Base-by-base conservation (phyloP, 2,888 invertebrate species). In the Tromatobia lineatoria region DNA sequence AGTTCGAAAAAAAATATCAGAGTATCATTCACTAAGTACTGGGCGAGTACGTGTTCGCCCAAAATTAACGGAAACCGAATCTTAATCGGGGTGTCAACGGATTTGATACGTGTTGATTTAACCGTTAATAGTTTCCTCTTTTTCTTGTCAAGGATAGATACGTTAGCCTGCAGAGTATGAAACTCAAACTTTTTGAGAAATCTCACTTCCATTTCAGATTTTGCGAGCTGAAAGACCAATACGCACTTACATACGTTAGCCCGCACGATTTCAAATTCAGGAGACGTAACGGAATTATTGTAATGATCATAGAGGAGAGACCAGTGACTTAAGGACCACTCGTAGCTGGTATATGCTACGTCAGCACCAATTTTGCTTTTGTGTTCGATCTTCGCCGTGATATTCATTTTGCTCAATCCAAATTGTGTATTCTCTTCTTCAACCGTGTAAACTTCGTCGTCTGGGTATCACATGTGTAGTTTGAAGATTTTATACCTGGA, bases 281-380 rank as follows among this genome's bases (percentile, higher is more conserved):
- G 75, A 0, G 75, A 75, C 8, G 0, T 8, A 45, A 45, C 7
- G 11, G 4, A 4, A 1, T 38, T 8, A 0, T 13, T 4, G n/a
- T 25, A 52, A 20, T 42, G 1, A 23, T 10, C n/a, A 34, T 15
- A 13, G 38, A 75, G 75, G 20, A 74, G 34, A n/a, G 52, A 13
- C 75, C 75, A 75, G 34, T 75, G 38, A 11, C 66, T 20, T 34
- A 75, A 23, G n/a, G 23, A n/a, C 75, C 75, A 75, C 52, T 29
- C 38, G 23, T 50, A 66, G 52, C 29, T 64, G 20, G 52, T 66
- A 47, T 23, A 52, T 1, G 2, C 7, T 66, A 50, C 52, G 2
- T 38, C 8, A 20, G 64, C 38, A n/a, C n/a, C 20, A 11, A n/a
- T 23, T 1, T 13, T 75, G 3, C 64, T 18, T 3, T 42, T 4